A percentile compares a stretch with the other conserved stretches of the same genome.
These are phyloP conservation scores for Fopius arisanus DNA, from an alignment of 1,140 invertebrate species.

Conservation along the genomic window DNA sequence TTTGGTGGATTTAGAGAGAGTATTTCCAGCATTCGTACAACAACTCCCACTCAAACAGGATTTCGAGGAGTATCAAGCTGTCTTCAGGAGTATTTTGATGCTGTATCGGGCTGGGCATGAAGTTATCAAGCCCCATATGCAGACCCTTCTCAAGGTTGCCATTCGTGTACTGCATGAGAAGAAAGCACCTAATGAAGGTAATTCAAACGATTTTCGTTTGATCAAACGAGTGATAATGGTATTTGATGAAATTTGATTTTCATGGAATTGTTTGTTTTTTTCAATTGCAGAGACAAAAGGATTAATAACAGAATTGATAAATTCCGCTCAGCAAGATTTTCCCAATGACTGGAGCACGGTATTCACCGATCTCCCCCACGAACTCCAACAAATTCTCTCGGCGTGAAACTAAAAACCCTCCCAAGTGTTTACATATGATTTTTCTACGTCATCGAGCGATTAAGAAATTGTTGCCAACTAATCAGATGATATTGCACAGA, in stretches of 20 bases:
- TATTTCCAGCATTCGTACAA: constrained; percentile 76
- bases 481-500: neutral
- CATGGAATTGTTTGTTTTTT: constrained; percentile 31
- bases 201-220: constrained; percentile 6
- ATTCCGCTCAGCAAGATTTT: constrained; percentile 67
- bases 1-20: constrained; percentile 73
- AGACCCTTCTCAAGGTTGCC: constrained; percentile 66
- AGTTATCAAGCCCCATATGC: constrained; percentile 64
- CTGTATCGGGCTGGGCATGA: constrained; percentile 70
- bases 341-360: constrained; percentile 64
- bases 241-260: too few relatives aligned
- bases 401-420: constrained; percentile 39
- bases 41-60: constrained; percentile 80
- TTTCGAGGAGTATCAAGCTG: constrained; percentile 76
- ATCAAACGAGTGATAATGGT: too few relatives aligned
- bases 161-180: constrained; percentile 66
- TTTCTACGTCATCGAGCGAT: constrained; percentile 1
- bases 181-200: constrained; percentile 61
- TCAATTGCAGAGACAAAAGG: constrained; percentile 62
- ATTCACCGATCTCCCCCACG: constrained; percentile 55
- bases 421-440: neutral
- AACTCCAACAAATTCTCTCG: constrained; percentile 53
- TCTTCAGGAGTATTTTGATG: constrained; percentile 72
- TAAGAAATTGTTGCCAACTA: neutral
- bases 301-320: constrained; percentile 64